Evolutionary conservation across 2,888 invertebrate genomes (phyloP).

Genomic region (Cancer borealis): DNA sequence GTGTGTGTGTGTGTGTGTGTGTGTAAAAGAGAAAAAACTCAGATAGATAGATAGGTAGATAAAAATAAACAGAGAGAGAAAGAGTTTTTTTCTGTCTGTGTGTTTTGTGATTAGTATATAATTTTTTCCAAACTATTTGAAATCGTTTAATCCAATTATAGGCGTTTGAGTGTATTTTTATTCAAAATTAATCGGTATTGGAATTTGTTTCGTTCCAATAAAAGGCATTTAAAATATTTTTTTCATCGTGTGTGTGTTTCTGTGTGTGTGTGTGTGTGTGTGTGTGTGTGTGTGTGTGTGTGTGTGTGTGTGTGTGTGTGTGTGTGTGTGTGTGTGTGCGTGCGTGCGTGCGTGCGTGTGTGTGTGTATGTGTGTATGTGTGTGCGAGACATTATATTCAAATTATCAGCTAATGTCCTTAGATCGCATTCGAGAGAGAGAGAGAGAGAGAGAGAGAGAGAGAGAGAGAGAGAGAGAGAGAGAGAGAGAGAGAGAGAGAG

Average conservation of each 20-base stretch:
- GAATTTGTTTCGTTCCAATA: conserved; percentile 23
- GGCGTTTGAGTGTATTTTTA: conserved; percentile 31
- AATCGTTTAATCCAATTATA: conserved; percentile 16
- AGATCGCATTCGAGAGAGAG: background rate
- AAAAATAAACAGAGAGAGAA: background rate
- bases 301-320: conserved; percentile 12
- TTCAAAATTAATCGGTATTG: conserved; percentile 13
- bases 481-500: conserved; percentile 37
- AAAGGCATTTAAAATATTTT: background rate
- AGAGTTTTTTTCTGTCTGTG: background rate
- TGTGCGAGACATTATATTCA: background rate
- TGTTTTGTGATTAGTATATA: background rate
- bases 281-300: conserved; percentile 40
- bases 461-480: conserved; percentile 42
- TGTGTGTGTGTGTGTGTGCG: background rate
- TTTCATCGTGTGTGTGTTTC: background rate
- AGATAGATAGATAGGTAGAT: background rate
- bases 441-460: conserved; percentile 43
- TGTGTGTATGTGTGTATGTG: conserved; percentile 3
- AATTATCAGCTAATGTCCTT: background rate
- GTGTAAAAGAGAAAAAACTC: background rate
- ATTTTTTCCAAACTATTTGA: background rate
- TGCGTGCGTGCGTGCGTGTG: conserved; percentile 24
- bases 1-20: background rate
- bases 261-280: background rate